phyloP scores from a whole-genome alignment of 2,797 vertebrate genomes.

The Pseudochirops cupreus region DNA sequence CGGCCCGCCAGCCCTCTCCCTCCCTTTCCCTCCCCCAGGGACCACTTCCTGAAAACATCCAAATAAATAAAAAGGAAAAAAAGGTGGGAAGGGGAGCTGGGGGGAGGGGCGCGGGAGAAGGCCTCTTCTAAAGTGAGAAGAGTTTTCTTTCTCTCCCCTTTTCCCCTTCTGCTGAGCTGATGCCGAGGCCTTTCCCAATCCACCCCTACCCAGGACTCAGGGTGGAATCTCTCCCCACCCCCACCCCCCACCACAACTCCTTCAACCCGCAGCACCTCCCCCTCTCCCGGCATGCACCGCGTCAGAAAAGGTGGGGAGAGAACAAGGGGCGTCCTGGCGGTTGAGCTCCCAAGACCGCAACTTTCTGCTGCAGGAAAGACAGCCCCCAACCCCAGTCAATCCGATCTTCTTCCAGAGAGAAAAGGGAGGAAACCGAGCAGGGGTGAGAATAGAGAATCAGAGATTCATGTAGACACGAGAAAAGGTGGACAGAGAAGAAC shows the following conservation, averaged over 20 bases:
- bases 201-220: constrained; percentile 57
- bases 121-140: constrained; percentile 59
- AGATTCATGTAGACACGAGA: constrained; percentile 9
- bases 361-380: constrained; percentile 28
- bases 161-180: constrained; percentile 28
- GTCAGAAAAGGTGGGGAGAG: constrained; percentile 72
- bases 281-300: constrained; percentile 80
- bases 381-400: constrained; percentile 38
- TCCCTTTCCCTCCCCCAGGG: constrained; percentile 77
- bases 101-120: constrained; percentile 39
- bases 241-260: neutral
- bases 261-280: neutral
- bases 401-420: constrained; percentile 50
- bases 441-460: constrained; percentile 35
- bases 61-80: constrained; percentile 81
- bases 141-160: constrained; percentile 61
- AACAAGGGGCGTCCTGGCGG: constrained; percentile 58
- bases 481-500: constrained; percentile 41
- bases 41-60: constrained; percentile 66
- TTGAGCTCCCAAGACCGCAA: constrained; percentile 59
- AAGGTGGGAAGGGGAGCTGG: neutral
- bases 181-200: constrained; percentile 54
- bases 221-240: constrained; percentile 30
- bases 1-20: constrained; percentile 71
- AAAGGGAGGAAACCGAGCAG: neutral